Base-by-base conservation (phyloP, 1,140 invertebrate genomes). In the Branchinecta lindahli region DNA sequence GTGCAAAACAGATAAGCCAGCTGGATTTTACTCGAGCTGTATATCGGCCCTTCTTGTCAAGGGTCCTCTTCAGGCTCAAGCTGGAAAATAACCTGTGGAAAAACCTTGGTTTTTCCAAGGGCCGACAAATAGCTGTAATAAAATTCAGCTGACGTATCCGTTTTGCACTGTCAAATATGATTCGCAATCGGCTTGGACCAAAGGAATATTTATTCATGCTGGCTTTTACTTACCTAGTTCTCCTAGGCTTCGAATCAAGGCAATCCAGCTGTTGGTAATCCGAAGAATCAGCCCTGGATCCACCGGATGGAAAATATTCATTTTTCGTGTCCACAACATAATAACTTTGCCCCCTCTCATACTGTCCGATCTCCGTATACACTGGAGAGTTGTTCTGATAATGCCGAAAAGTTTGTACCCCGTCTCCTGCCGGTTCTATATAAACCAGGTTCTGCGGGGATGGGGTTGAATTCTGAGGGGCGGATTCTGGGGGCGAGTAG, bases 301-400 rank as follows among this genome's bases (percentile, higher is more conserved):
- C 52, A 61, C 52, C 6, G 52, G 12, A 12, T 12, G 52, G 12
- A 61, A 61, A 61, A 61, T 15, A 20, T 61, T 61, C 12, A 61
- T 15, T 20, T 61, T 61, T 20, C 18, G 52, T 61, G 52, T 61
- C 52, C 52, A 61, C 52, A 61, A 15, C 12, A 61, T 61, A 61
- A 6, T 12, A 15, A 20, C 52, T 20, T 61, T 61, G 52, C 4
- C 12, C 12, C 18, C 18, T 61, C 12, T 20, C 52, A 61, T 61
- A 61, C 18, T 61, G 52, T 61, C 52, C 52, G 18, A 61, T 61
- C 18, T 61, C 52, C 18, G 52, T 61, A 61, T 61, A 61, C 12
- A 61, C 52, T 15, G 52, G 52, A 61, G 52, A 61, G 33, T 33
- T 33, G 33, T 33, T 33, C 52, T 61, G 52, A 20, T 61, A 20